Base-by-base conservation (phyloP, 2,113 vertebrate species). In the Taxidea taxus region DNA sequence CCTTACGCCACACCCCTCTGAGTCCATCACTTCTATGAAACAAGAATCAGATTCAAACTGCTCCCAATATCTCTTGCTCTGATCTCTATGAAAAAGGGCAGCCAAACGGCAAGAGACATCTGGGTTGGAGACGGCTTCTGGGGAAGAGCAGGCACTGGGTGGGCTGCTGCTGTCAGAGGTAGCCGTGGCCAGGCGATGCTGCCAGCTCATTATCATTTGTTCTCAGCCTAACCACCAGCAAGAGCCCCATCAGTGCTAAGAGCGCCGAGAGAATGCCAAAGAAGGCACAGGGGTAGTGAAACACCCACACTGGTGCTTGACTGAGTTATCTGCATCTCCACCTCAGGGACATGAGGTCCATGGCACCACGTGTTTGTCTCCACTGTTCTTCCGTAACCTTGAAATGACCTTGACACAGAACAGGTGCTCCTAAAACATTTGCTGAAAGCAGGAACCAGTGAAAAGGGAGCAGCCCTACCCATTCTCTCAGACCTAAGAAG, bases 41-140 rank as follows among this genome's bases (percentile, higher is more conserved):
- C 42, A 91, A n/a, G 39, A 81, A 44, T 95, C 80, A 29, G 54
- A 84, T 56, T 83, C 78, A 80, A 90, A 80, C 37, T 42, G 42
- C 47, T 88, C 54, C 64, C 58, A 85, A 23, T 18, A 21, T 72
- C 54, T 82, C 16, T n/a, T 72, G 77, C 91, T 88, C 78, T 31
- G 66, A 25, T 78, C 47, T 70, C 93, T n/a, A 66, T 21, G 29
- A 42, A 34, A 94, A 25, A 95, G 21, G 58, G 83, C 90, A 93
- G 91, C 44, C 96, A 94, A 77, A 60, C 2, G 10, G 51, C 4
- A 10, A n/a, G 42, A 74, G n/a, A 34, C 90, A 60, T 27, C 20
- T 23, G 44, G 51, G 51, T 56, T 39, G 4, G 29, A n/a, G 10
- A 47, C 20, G 13, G 51, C n/a, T n/a, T n/a, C n/a, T n/a, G n/a